Evolutionary conservation across 2,888 invertebrate genomes (phyloP).

Genomic region (Lacanobia oleracea): DNA sequence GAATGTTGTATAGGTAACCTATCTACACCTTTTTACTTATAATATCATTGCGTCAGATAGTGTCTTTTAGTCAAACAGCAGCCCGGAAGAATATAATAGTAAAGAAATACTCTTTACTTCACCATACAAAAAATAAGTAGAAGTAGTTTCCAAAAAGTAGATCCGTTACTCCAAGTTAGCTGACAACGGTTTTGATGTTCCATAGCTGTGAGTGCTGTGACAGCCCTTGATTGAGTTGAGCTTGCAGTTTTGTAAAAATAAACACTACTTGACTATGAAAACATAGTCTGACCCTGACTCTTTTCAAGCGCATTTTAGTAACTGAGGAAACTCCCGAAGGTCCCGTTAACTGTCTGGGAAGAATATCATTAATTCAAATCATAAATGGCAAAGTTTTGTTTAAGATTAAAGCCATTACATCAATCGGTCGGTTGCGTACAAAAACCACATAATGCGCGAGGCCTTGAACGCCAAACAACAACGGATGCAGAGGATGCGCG

Average conservation of each 20-base stretch:
- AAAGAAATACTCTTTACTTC: too few relatives aligned
- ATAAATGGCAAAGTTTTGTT: conserved; percentile 57
- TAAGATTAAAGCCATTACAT: conserved; percentile 68
- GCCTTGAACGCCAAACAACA: conserved; percentile 77
- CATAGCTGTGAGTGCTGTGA: not conserved
- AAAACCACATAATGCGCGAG: conserved; percentile 69
- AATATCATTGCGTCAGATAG: not conserved
- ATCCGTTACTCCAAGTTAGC: not conserved
- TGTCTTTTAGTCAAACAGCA: not conserved
- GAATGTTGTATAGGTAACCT: too few relatives aligned
- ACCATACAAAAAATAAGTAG: not conserved
- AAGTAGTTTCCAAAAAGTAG: not conserved
- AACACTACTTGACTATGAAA: conserved; percentile 2
- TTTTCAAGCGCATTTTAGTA: not conserved
- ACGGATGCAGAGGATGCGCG: conserved; percentile 79
- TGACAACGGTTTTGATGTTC: not conserved
- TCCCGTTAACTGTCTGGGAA: conserved; percentile 26
- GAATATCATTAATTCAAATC: conserved; percentile 41
- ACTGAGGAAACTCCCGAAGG: conserved; percentile 24
- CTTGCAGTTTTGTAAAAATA: not conserved
- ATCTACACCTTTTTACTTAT: too few relatives aligned
- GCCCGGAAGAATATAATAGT: not conserved
- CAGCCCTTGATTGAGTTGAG: not conserved
- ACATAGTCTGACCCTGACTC: not conserved
- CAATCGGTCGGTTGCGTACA: conserved; percentile 64